Evolutionary conservation across 2,113 vertebrate species (phyloP).

Genomic region (Eolophus roseicapilla): DNA sequence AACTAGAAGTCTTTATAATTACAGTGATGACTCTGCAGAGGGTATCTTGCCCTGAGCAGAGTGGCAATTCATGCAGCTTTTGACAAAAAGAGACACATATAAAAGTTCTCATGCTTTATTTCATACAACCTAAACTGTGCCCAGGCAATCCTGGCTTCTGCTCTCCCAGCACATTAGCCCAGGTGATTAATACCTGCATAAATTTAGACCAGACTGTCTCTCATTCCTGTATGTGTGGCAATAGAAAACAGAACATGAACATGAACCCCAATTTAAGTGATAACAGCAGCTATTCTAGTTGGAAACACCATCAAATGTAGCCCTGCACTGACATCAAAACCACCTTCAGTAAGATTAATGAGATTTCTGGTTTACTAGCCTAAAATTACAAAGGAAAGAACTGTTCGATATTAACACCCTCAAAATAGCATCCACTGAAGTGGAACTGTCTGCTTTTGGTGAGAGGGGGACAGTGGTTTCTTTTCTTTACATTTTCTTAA

Average conservation of each 20-base stretch:
- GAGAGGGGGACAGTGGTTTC: neutral
- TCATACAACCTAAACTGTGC: neutral
- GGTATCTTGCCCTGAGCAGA: neutral
- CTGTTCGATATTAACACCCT: neutral
- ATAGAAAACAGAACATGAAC: neutral
- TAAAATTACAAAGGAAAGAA: neutral
- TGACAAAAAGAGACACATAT: neutral
- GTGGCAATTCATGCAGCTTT: neutral
- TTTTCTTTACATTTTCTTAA: neutral
- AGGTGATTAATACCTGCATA: neutral
- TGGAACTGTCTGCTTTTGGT: neutral
- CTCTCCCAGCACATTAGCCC: neutral
- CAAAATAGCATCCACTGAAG: neutral
- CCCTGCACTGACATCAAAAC: accelerated
- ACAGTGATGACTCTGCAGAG: neutral
- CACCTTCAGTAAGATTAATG: neutral
- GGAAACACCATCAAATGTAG: neutral
- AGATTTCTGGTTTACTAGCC: neutral
- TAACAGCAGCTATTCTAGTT: neutral
- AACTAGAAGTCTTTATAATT: neutral
- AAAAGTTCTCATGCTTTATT: neutral
- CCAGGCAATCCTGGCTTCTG: neutral
- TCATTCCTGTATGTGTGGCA: neutral
- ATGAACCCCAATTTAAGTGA: neutral
- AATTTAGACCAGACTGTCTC: neutral